These are phyloP conservation scores for Centruroides vittatus DNA, from an alignment of 1,140 invertebrate genomes.

Conservation along the genomic window DNA sequence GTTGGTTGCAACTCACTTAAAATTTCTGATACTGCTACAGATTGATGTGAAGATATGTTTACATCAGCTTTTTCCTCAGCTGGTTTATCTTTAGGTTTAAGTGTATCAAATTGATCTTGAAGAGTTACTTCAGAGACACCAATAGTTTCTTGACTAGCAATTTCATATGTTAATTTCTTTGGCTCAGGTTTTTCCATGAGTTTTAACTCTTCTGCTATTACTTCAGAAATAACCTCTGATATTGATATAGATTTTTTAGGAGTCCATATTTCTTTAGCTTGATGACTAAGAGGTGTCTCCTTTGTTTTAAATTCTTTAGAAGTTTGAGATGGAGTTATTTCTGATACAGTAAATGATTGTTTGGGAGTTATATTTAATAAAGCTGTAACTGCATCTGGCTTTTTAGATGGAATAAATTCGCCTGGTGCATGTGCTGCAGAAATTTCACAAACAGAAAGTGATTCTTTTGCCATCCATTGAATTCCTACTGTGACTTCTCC, in stretches of 20 bases:
- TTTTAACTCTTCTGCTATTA: slow-evolving; percentile 12
- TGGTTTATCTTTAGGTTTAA: slow-evolving; percentile 3
- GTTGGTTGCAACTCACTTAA: slow-evolving; percentile 3
- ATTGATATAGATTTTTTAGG: slow-evolving; percentile 11
- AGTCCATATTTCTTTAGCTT: slow-evolving; percentile 1
- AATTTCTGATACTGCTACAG: slow-evolving; percentile 16
- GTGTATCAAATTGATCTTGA: slow-evolving; percentile 8
- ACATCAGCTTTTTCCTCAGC: slow-evolving; percentile 5
- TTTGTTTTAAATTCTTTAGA: slow-evolving; percentile 7
- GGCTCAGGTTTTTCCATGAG: slow-evolving; percentile 1
- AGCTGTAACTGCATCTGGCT: slow-evolving; percentile 15
- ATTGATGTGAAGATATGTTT: slow-evolving; percentile 7
- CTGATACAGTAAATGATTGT: slow-evolving; percentile 14
- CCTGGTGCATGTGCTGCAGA: slow-evolving; percentile 8
- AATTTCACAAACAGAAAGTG: slow-evolving; percentile 9
- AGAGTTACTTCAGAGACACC: slow-evolving; percentile 9
- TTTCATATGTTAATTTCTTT: slow-evolving; percentile 5
- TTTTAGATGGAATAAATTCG: slow-evolving; percentile 14
- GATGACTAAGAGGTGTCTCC: slow-evolving; percentile 17
- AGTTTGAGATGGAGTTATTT: slow-evolving; percentile 12
- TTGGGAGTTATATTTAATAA: slow-evolving; percentile 8
- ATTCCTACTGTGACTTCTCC: slow-evolving; percentile 2
- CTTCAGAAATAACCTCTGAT: slow-evolving; percentile 13
- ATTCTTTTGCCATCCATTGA: neutral
- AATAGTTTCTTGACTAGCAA: slow-evolving; percentile 9